Percentiles rank a stretch among this genome's conserved stretches.
phyloP scores from a whole-genome alignment of 2,888 invertebrate genomes.

The Drepanosiphum platanoidis region DNA sequence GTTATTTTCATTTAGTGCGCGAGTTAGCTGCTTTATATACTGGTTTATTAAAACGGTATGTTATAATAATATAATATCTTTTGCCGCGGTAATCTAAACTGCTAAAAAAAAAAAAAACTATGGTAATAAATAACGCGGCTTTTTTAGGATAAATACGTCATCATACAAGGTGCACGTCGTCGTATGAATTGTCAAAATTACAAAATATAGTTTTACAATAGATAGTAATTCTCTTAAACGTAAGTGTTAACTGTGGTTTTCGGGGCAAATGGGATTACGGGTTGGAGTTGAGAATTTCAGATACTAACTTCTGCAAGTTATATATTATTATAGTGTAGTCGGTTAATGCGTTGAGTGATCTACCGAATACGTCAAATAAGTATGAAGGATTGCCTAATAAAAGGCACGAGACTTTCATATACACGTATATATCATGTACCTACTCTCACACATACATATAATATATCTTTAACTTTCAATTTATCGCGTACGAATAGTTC shows the following conservation, averaged over 20 bases:
- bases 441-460: not conserved
- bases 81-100: not conserved
- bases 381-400: constrained; percentile 36
- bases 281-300: constrained; percentile 5
- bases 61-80: not conserved
- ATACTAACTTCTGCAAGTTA: constrained; percentile 9
- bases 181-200: not conserved
- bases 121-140: not conserved
- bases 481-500: constrained; percentile 8
- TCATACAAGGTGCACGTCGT: no score
- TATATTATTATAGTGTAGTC: not conserved
- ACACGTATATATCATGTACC: not conserved
- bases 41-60: not conserved
- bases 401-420: not conserved
- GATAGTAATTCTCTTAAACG: constrained; percentile 1
- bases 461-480: not conserved
- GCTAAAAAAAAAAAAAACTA: not conserved
- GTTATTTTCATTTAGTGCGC: not conserved
- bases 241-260: not conserved
- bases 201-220: not conserved
- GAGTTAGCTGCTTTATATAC: not conserved
- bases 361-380: constrained; percentile 38
- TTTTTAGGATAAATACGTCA: no score
- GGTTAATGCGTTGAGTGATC: constrained; percentile 29
- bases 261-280: constrained; percentile 4